Evolutionary conservation across 1,140 invertebrate species (phyloP), one percentile per base, ranked within the genome.

Genomic region (Neelides sp.): DNA sequence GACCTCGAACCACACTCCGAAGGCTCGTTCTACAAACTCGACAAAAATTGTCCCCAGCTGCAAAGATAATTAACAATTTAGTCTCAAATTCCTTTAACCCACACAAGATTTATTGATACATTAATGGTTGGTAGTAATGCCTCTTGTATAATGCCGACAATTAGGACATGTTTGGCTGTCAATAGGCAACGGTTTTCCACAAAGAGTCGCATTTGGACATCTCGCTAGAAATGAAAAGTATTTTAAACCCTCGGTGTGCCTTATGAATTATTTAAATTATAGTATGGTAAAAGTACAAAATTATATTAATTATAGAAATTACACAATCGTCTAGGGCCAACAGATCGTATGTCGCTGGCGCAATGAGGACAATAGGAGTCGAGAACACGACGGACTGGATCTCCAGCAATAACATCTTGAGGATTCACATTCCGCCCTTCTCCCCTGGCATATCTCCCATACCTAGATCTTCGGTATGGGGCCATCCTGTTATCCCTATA

Each of bases 301-400:
- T 13, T 22, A 43, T 23, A 30, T 30, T 30, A 13, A 19, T 19
- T 5, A 10, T n/a, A 39, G 8, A 3, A 37, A 47, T 49, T 42
- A 61, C 58, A 34, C 17, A 61, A 41, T 19, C 55, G 32, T 28
- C 58, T 34, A 10, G 55, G 55, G 0, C 48, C 54, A 2, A 48
- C 49, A 35, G 54, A 42, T 40, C 58, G 37, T 26, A 61, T 61
- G 32, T 61, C 58, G 12, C 48, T 58, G 19, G 55, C 55, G 54
- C 55, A 58, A 22, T 44, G 37, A 7, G 55, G 55, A 41, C 55
- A 61, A 28, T 61, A 61, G 8, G 58, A 55, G 28, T 61, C 58
- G n/a, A 57, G 4, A 1, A 57, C 58, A 35, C 52, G 40, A 17
- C 58, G 48, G 35, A 48, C 40, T 7, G 52, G 23, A n/a, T 54